Conservation (phyloP, 1,140 invertebrate genomes). For the Macrostomum lignano region DNA sequence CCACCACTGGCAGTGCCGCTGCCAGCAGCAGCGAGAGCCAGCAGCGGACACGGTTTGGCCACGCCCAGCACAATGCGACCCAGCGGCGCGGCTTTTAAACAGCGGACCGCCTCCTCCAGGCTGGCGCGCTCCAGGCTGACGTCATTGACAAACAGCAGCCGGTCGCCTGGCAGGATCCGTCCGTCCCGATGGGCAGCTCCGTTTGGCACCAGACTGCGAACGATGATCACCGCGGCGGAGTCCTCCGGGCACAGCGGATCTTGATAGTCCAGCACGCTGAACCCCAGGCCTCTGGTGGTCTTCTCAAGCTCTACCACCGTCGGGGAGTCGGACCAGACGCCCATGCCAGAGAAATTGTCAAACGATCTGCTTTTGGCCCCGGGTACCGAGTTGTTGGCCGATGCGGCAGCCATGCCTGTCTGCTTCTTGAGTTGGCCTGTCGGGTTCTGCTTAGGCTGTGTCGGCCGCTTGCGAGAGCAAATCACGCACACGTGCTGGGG, state of each 20-base stretch:
- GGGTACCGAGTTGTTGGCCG: too few species aligned
- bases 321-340: too few species aligned
- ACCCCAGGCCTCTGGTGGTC: slow-evolving; percentile 79
- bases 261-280: slow-evolving; percentile 92
- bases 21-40: too few species aligned
- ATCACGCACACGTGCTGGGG: too few species aligned
- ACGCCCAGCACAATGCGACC: slow-evolving; percentile 76
- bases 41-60: slow-evolving; percentile 83
- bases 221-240: slow-evolving; percentile 90
- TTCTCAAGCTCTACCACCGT: slow-evolving; percentile 81
- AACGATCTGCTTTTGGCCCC: too few species aligned
- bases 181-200: slow-evolving; percentile 81
- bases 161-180: slow-evolving; percentile 74
- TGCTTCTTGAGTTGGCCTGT: too few species aligned
- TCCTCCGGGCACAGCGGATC: too few species aligned
- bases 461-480: too few species aligned
- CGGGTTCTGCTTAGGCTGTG: too few species aligned
- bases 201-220: slow-evolving; percentile 79
- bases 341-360: too few species aligned
- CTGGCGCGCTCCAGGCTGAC: slow-evolving; percentile 70
- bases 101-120: slow-evolving; percentile 77
- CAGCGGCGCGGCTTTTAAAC: slow-evolving; percentile 46
- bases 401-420: too few species aligned
- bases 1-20: slow-evolving; percentile 13
- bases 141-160: slow-evolving; percentile 81